Base-by-base conservation (phyloP, 1,140 invertebrate genomes). In the Hetaerina americana region DNA sequence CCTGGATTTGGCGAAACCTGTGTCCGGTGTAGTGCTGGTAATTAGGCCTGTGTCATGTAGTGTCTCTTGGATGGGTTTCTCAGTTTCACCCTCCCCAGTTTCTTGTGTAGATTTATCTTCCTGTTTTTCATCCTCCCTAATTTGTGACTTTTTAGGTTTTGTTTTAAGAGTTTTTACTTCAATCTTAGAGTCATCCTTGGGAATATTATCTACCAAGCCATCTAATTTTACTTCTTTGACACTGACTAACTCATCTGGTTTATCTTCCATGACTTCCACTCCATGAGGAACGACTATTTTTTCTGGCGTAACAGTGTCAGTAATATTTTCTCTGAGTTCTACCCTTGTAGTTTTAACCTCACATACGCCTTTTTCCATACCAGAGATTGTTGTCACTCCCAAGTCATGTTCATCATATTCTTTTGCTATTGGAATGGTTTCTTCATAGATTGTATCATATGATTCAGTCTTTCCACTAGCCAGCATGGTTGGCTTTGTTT, bases 91-190 rank as follows among this genome's bases (percentile, higher is more conserved):
- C 40, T 57, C 40, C 40, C 40, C 40, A 18, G 40, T 57, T 57
- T 57, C 40, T 57, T 57, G 40, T 57, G 2, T 57, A 5, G 70
- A 22, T 24, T 29, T 27, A 72, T 72, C n/a, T 66, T 57, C 27
- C 10, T 15, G 22, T 12, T 24, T 49, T 27, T 70, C 67, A 68
- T 71, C 66, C 40, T 57, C n/a, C n/a, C 40, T 74, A 74, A 22
- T 72, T 73, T 72, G 69, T 77, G 68, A 71, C 72, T 26, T 73
- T 73, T 70, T 70, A 29, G 29, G 22, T 69, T 29, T 70, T n/a
- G 18, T 66, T 66, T 69, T 29, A 67, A 28, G 1, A 2, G 1
- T 5, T 57, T 57, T 57, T 57, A 12, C 40, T 57, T 57, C 22
- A 12, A 57, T 57, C 40, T 57, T 57, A n/a, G n/a, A n/a, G n/a